Evolutionary conservation across 2,113 vertebrate genomes (phyloP).

Genomic region (Numenius arquata): DNA sequence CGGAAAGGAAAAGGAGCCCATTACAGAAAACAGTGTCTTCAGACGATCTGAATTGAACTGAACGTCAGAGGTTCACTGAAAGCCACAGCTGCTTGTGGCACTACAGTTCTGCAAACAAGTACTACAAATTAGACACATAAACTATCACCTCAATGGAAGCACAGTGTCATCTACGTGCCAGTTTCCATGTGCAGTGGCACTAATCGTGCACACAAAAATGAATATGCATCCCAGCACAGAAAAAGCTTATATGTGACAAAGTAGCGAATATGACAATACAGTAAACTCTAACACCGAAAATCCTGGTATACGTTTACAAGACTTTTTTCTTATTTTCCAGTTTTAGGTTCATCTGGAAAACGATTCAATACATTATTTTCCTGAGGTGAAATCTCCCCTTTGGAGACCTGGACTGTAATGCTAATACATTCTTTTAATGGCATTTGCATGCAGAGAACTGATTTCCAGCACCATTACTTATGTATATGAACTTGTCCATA

Average conservation of each 20-base stretch:
- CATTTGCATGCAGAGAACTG: background rate
- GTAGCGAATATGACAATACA: background rate
- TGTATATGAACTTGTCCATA: background rate
- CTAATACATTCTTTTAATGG: background rate
- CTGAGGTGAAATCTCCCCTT: background rate
- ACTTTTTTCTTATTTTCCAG: background rate
- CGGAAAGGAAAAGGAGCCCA: background rate
- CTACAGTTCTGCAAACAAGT: background rate
- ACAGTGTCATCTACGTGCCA: background rate
- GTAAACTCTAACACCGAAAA: background rate
- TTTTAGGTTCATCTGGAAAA: background rate
- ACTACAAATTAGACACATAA: background rate
- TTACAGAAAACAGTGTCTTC: background rate
- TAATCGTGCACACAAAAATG: background rate
- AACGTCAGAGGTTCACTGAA: background rate
- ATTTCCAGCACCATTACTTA: slow-evolving; percentile 25
- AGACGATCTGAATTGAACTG: background rate
- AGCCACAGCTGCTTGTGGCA: background rate
- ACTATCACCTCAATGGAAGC: background rate
- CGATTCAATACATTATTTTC: background rate
- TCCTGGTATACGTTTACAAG: background rate
- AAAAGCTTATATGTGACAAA: background rate
- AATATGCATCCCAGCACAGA: background rate
- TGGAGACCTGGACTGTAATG: background rate
- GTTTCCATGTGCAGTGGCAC: background rate